A percentile compares a stretch with the other conserved stretches of the same genome.
Conservation (phyloP, 2,888 invertebrate genomes). For the Eupithecia exiguata region DNA sequence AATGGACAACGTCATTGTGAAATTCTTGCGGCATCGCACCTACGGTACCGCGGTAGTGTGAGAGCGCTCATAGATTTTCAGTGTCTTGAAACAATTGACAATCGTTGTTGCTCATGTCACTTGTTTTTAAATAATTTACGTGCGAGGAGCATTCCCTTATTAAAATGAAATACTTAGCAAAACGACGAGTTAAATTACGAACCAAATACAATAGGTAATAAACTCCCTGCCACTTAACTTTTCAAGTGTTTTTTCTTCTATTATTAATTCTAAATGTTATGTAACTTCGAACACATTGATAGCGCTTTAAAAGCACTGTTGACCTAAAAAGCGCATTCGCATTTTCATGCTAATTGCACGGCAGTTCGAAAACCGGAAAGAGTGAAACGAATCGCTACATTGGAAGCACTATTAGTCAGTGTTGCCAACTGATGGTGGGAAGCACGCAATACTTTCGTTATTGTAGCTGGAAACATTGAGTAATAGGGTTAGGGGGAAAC, state of each 20-base stretch:
- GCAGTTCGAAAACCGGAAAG: slow-evolving; percentile 46
- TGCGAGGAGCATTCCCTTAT: no score
- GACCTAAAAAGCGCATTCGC: slow-evolving; percentile 40
- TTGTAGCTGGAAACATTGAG: slow-evolving; percentile 39
- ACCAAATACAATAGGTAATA: no score
- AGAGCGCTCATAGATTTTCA: no score
- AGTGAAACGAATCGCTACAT: slow-evolving; percentile 51
- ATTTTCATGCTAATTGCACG: slow-evolving; percentile 37
- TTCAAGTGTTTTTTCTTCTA: neutral
- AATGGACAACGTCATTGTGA: no score
- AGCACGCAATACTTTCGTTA: slow-evolving; percentile 59
- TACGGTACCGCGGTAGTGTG: no score
- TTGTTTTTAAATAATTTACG: no score
- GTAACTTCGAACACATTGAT: neutral
- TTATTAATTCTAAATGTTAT: neutral
- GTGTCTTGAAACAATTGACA: neutral
- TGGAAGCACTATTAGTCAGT: slow-evolving; percentile 69
- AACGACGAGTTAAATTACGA: no score
- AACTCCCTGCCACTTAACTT: no score
- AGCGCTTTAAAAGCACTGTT: slow-evolving; percentile 17
- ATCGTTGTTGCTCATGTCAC: neutral
- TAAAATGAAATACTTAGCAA: no score
- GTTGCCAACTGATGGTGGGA: slow-evolving; percentile 56
- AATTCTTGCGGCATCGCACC: no score
- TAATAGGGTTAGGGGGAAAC: slow-evolving; percentile 24